phyloP scores from a whole-genome alignment of 2,888 invertebrate genomes.

The Chorisops tibialis region DNA sequence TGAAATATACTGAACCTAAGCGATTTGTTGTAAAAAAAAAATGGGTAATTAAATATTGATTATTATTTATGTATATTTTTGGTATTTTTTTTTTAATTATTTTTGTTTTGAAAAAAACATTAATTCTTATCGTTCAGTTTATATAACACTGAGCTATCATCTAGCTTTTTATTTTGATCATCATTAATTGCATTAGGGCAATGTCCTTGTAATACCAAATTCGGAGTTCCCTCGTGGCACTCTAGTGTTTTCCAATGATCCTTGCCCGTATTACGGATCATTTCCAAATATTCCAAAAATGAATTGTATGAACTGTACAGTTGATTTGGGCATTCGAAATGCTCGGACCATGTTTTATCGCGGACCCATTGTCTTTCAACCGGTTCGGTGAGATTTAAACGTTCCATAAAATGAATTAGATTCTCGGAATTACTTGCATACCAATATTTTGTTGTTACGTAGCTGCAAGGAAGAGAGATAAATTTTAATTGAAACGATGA shows the following conservation, averaged over 20 bases:
- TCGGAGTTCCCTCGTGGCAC: conserved; percentile 34
- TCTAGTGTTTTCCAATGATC: conserved; percentile 44
- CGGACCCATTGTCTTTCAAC: conserved; percentile 72
- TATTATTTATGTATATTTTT: background rate
- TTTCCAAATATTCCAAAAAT: conserved; percentile 44
- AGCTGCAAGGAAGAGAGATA: conserved; percentile 55
- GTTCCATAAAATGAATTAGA: conserved; percentile 68
- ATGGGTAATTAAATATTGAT: background rate
- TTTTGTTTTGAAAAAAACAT: no score
- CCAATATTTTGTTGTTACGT: conserved; percentile 74
- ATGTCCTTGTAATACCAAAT: conserved; percentile 30
- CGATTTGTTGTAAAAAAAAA: no score
- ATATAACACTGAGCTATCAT: conserved; percentile 5
- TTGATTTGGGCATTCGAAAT: conserved; percentile 45
- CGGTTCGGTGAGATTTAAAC: conserved; percentile 66
- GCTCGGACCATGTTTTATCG: conserved; percentile 52
- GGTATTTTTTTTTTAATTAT: conserved; percentile 3
- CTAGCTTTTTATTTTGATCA: conserved; percentile 23
- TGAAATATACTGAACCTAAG: no score
- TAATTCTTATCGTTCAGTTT: conserved; percentile 21
- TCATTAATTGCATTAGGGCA: conserved; percentile 14
- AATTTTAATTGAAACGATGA: background rate
- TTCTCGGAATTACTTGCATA: conserved; percentile 69
- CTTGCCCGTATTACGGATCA: conserved; percentile 40
- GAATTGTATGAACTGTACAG: conserved; percentile 41